Conservation (phyloP, 92 coral and sea anemone species). For the Epizoanthus illoricatus region DNA sequence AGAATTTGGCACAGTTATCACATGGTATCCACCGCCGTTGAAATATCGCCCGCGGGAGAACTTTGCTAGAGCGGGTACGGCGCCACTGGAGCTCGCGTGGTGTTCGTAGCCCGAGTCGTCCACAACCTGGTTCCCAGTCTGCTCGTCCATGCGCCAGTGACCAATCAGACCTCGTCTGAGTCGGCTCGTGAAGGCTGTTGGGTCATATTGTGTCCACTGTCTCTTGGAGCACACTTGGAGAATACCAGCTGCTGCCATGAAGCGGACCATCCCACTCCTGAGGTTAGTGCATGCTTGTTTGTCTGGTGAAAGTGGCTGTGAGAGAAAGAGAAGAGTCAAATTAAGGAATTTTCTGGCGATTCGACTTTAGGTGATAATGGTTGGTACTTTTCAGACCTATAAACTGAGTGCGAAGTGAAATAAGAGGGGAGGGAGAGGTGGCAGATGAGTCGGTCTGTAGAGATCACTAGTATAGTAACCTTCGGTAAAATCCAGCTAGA, state of each 20-base stretch:
- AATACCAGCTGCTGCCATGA: conserved; percentile 4
- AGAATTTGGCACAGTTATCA: conserved; percentile 49
- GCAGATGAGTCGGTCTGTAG: too few relatives aligned
- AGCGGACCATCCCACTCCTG: conserved; percentile 53
- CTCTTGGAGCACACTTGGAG: conserved; percentile 48
- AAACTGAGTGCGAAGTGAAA: too few relatives aligned
- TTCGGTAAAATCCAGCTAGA: too few relatives aligned
- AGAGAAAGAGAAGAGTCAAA: neutral
- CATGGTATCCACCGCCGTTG: conserved; percentile 28
- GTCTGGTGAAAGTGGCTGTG: neutral
- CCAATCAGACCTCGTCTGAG: conserved; percentile 61
- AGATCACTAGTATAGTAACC: too few relatives aligned
- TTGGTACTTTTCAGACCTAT: too few relatives aligned
- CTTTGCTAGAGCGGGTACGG: conserved; percentile 54
- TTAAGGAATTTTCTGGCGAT: too few relatives aligned
- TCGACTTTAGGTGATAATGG: too few relatives aligned
- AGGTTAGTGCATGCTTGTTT: conserved; percentile 52
- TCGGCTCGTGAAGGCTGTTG: conserved; percentile 24
- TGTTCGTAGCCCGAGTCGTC: conserved; percentile 77
- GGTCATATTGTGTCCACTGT: conserved; percentile 49
- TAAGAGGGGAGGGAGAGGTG: too few relatives aligned
- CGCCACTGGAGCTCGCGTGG: conserved; percentile 62
- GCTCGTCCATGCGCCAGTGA: conserved; percentile 85
- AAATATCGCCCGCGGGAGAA: conserved; percentile 76
- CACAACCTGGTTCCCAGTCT: conserved; percentile 65